phyloP scores from a whole-genome alignment of 2,888 invertebrate species.

The Caradrina kadenii region DNA sequence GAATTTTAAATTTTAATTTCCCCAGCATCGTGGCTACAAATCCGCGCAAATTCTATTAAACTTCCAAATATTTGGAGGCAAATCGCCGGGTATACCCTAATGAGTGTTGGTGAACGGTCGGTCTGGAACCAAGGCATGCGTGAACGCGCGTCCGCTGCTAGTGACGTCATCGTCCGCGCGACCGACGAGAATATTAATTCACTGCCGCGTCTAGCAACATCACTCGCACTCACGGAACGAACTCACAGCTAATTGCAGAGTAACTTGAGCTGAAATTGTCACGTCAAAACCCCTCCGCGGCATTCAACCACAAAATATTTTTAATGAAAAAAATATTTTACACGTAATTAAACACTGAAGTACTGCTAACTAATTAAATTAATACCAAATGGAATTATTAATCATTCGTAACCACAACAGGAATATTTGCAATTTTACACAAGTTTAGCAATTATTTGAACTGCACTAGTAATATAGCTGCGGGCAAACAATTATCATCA shows the following conservation, averaged over 20 bases:
- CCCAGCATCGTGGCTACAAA: conserved; percentile 28
- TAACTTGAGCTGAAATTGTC: conserved; percentile 65
- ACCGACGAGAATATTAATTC: conserved; percentile 84
- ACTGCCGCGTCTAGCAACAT: conserved; percentile 74
- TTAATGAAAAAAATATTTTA: conserved; percentile 1
- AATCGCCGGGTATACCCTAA: conserved; percentile 65
- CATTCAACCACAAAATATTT: not conserved
- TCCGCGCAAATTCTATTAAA: conserved; percentile 55
- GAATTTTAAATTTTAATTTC: conserved; percentile 19
- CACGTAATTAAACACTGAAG: conserved; percentile 15
- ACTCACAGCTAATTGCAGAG: conserved; percentile 70
- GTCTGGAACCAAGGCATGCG: conserved; percentile 82
- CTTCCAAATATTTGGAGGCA: conserved; percentile 54
- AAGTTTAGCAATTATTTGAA: conserved; percentile 55
- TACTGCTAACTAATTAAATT: conserved; percentile 51
- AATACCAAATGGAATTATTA: conserved; percentile 48
- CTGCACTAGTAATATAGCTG: conserved; percentile 60
- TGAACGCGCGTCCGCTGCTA: conserved; percentile 75
- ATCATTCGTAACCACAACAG: conserved; percentile 38
- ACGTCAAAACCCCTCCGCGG: conserved; percentile 16
- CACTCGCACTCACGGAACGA: conserved; percentile 71
- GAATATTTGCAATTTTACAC: conserved; percentile 40
- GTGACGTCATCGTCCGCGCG: conserved; percentile 70
- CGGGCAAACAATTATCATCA: conserved; percentile 75
- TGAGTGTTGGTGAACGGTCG: conserved; percentile 76